Conservation (phyloP, 92 coral and sea anemone genomes). For the Galaxea fascicularis region DNA sequence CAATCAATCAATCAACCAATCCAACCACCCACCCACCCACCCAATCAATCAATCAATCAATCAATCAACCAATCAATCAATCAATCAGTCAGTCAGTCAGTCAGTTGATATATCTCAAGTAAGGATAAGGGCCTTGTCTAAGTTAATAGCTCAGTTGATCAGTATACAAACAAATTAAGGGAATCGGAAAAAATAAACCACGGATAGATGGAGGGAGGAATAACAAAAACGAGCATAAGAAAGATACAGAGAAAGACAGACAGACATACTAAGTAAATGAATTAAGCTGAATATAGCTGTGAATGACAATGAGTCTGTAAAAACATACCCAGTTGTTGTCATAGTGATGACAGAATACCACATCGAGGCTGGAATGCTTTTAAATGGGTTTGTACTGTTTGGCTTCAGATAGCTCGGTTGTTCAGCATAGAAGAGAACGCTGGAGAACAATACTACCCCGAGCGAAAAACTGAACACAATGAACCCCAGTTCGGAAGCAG, state of each 20-base stretch:
- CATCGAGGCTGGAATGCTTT: constrained; percentile 95
- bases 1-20: neutral
- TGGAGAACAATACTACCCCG: constrained; percentile 86
- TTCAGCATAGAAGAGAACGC: constrained; percentile 85
- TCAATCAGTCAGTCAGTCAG: neutral
- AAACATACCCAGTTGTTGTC: constrained; percentile 97
- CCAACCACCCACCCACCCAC: neutral
- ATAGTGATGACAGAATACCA: constrained; percentile 98
- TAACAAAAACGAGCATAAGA: no score
- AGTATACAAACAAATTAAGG: no score
- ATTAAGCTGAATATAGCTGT: no score
- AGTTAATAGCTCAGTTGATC: neutral
- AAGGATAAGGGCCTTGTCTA: neutral
- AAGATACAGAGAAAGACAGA: no score
- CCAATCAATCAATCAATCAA: neutral
- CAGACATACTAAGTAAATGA: no score
- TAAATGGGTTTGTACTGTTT: constrained; percentile 60
- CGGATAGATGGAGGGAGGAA: no score
- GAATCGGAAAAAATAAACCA: no score
- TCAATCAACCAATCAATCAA: neutral
- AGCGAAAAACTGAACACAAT: constrained; percentile 82
- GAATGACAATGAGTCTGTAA: neutral
- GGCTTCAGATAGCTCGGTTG: constrained; percentile 20
- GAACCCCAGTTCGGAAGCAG: constrained; percentile 93
- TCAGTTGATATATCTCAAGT: neutral